These are phyloP conservation scores for Lycaena phlaeas DNA, from an alignment of 2,888 invertebrate species.

Conservation along the genomic window DNA sequence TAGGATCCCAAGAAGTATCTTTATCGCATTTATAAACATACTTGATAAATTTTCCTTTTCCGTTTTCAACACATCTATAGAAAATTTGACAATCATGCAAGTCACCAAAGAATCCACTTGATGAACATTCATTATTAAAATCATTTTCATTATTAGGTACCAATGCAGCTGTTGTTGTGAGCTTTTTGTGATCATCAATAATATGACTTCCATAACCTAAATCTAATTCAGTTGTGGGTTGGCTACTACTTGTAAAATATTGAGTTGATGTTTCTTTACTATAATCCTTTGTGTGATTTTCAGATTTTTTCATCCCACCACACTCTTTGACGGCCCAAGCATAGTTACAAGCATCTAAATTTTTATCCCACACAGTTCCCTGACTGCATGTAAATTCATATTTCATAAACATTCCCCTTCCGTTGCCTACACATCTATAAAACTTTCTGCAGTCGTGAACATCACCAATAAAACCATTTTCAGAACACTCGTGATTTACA, in stretches of 20 bases:
- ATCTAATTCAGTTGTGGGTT: background rate
- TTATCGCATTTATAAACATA: conserved; percentile 2
- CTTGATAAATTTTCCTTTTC: background rate
- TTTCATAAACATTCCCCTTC: conserved; percentile 48
- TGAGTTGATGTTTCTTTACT: background rate
- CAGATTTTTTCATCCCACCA: conserved; percentile 16
- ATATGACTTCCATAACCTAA: background rate
- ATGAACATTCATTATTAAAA: background rate
- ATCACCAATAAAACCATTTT: conserved; percentile 75
- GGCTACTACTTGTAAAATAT: background rate
- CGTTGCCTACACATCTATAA: conserved; percentile 75
- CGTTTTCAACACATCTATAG: background rate
- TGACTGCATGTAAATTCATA: conserved; percentile 72
- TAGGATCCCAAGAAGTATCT: conserved; percentile 6
- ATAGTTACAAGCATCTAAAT: conserved; percentile 71
- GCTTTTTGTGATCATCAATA: background rate
- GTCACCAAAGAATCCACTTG: conserved; percentile 2
- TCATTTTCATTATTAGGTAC: background rate
- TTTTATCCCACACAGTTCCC: conserved; percentile 75
- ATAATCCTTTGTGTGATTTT: conserved; percentile 12
- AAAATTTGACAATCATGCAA: background rate
- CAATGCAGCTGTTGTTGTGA: background rate
- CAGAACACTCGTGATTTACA: conserved; percentile 25
- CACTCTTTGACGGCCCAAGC: conserved; percentile 58
- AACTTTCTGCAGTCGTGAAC: conserved; percentile 75